Conservation (phyloP, 2,888 invertebrate species). For the Vanessa cardui region DNA sequence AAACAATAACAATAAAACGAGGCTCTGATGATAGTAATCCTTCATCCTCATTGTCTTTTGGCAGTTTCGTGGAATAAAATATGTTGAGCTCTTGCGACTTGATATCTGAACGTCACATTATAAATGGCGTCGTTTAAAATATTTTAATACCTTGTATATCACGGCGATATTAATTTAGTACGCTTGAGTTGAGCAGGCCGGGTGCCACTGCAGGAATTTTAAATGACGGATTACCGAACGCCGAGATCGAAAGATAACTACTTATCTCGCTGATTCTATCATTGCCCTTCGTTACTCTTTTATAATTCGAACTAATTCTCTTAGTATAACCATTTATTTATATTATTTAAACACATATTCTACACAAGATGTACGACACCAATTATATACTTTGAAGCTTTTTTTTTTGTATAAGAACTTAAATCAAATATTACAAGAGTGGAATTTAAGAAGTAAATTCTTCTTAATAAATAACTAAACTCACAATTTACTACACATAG, state of each 20-base stretch:
- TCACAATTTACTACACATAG: too few species aligned
- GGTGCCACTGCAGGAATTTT: conserved; percentile 79
- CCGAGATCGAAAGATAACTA: conserved; percentile 74
- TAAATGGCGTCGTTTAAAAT: conserved; percentile 82
- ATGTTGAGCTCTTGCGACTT: conserved; percentile 76
- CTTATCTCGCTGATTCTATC: conserved; percentile 67
- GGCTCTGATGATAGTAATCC: conserved; percentile 80
- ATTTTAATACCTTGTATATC: conserved; percentile 81
- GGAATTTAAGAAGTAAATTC: too few species aligned
- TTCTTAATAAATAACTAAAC: too few species aligned
- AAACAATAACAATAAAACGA: conserved; percentile 79
- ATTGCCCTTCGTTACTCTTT: conserved; percentile 50
- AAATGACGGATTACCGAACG: conserved; percentile 80
- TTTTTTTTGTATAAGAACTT: too few species aligned
- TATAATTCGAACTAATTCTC: conserved; percentile 19
- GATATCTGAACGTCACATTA: conserved; percentile 80
- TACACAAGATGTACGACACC: too few species aligned
- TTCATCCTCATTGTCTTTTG: conserved; percentile 82
- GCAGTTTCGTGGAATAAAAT: conserved; percentile 82
- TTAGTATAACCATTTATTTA: background rate
- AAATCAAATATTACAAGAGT: too few species aligned
- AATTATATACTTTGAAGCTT: too few species aligned
- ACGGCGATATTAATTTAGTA: conserved; percentile 81
- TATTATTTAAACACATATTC: background rate
- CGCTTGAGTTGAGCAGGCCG: conserved; percentile 76